Evolutionary conservation across 2,888 invertebrate species (phyloP).

Genomic region (Eristalis intricaria): DNA sequence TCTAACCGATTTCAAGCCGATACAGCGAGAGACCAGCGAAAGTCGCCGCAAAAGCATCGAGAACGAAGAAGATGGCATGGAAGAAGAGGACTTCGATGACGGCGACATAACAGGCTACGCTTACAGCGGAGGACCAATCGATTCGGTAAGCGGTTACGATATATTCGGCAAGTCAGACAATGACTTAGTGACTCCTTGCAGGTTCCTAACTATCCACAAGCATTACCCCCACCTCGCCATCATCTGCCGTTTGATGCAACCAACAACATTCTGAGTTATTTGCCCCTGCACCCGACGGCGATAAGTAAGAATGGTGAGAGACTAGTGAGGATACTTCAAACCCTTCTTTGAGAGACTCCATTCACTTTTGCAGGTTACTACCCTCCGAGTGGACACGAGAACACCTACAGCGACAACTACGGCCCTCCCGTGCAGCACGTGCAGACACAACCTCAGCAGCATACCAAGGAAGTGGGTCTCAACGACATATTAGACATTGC

Average conservation of each 20-base stretch:
- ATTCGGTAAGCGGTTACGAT: constrained; percentile 31
- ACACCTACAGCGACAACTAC: constrained; percentile 69
- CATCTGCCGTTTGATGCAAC: constrained; percentile 60
- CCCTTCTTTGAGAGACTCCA: background rate
- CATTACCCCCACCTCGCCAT: constrained; percentile 31
- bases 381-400: constrained; percentile 74
- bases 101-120: constrained; percentile 84
- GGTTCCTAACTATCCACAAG: constrained; percentile 36
- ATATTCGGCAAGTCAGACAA: background rate
- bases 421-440: constrained; percentile 41
- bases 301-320: constrained; percentile 63
- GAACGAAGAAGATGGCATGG: constrained; percentile 76
- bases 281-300: constrained; percentile 46
- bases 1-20: constrained; percentile 35
- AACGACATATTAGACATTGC: constrained; percentile 90
- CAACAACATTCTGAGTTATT: constrained; percentile 20
- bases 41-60: constrained; percentile 61
- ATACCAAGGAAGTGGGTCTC: constrained; percentile 84
- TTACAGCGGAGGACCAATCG: constrained; percentile 58
- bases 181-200: background rate
- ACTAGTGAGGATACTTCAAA: background rate
- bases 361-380: constrained; percentile 43
- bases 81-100: constrained; percentile 84
- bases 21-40: constrained; percentile 54
- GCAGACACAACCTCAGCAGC: constrained; percentile 51